phyloP scores from a whole-genome alignment of 30 jellyfish, hydroid and myxozoan genomes.

The Haliclystus octoradiatus region DNA sequence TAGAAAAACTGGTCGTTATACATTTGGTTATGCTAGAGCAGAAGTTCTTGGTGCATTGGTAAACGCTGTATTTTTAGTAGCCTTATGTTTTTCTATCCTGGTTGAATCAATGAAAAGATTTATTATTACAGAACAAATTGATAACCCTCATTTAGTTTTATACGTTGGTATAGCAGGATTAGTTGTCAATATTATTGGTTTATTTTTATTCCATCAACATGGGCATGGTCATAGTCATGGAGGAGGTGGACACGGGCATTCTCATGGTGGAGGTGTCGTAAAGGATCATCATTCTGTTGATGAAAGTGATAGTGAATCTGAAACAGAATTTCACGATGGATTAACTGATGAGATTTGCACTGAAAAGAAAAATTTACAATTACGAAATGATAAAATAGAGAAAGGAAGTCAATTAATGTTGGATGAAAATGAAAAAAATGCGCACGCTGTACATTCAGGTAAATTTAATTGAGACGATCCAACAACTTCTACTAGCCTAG shows the following conservation, averaged over 20 bases:
- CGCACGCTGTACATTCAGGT: too few species aligned
- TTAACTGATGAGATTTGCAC: neutral
- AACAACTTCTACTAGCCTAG: too few species aligned
- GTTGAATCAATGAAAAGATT: constrained; percentile 84
- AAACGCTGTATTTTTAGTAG: constrained; percentile 94
- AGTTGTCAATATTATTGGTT: constrained; percentile 83
- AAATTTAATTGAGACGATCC: too few species aligned
- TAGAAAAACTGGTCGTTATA: constrained; percentile 63
- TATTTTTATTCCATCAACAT: constrained; percentile 88
- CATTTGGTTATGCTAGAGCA: constrained; percentile 95
- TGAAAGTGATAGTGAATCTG: neutral
- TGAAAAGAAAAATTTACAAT: neutral
- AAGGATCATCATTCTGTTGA: neutral
- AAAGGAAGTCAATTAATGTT: too few species aligned
- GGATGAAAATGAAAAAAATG: too few species aligned
- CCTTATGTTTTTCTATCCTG: constrained; percentile 82
- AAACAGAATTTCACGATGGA: neutral
- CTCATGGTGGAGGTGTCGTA: constrained; percentile 54
- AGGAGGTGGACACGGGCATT: constrained; percentile 58
- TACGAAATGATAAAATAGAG: too few species aligned
- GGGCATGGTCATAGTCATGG: constrained; percentile 93
- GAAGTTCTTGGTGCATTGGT: constrained; percentile 95
- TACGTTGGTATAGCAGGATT: constrained; percentile 94
- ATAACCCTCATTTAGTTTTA: constrained; percentile 70
- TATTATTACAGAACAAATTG: constrained; percentile 69